Percentiles rank a stretch among this genome's conserved stretches.
These are phyloP conservation scores for Cyprinus carpio DNA, from an alignment of 2,113 vertebrate genomes.

Conservation along the genomic window DNA sequence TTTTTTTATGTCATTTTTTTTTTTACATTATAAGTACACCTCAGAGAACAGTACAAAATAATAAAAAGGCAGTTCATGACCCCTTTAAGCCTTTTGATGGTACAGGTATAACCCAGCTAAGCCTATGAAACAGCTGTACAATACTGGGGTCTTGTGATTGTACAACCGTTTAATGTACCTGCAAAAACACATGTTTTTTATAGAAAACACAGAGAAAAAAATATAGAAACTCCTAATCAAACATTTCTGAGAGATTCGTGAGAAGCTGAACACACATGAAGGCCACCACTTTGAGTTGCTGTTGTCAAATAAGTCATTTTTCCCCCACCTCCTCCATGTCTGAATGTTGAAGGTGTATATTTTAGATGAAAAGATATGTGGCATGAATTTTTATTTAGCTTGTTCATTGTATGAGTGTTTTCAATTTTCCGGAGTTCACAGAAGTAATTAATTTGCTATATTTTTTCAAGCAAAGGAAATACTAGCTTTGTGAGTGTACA, in stretches of 20 bases:
- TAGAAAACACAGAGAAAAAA: no score
- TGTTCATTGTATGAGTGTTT: no score
- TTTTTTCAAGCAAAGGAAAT: slow-evolving; percentile 37
- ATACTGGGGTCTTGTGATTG: neutral
- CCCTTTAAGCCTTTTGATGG: neutral
- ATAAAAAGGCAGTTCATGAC: no score
- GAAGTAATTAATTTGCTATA: slow-evolving; percentile 42
- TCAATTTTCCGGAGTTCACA: no score
- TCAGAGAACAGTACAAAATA: no score
- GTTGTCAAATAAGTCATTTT: slow-evolving; percentile 16
- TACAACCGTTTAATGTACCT: neutral
- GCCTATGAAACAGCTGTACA: neutral
- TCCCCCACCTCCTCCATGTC: neutral
- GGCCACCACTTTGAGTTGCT: neutral
- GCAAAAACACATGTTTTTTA: neutral
- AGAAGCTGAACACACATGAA: neutral
- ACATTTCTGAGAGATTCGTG: neutral
- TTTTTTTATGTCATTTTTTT: no score
- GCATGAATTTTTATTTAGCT: slow-evolving; percentile 9
- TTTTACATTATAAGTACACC: no score
- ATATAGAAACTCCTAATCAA: neutral
- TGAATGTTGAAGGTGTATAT: slow-evolving; percentile 7
- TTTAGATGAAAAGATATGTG: slow-evolving; percentile 21
- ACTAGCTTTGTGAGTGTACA: neutral
- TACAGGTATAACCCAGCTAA: neutral